Evolutionary conservation across 2,113 vertebrate species (phyloP).

Genomic region (Psittacus erithacus): DNA sequence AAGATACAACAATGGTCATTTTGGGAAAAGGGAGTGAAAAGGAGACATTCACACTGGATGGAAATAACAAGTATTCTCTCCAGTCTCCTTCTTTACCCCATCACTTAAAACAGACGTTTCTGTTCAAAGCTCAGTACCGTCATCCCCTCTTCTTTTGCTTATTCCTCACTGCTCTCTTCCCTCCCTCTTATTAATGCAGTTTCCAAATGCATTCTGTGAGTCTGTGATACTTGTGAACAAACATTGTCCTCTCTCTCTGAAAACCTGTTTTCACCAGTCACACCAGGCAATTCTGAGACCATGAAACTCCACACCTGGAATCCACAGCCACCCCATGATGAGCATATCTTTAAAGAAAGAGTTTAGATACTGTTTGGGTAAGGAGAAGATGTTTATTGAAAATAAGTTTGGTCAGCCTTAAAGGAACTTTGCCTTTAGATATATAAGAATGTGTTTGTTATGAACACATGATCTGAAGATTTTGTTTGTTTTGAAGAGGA

Average conservation of each 20-base stretch:
- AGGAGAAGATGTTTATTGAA: neutral
- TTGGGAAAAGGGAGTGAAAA: neutral
- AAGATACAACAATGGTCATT: accelerated
- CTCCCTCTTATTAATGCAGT: neutral
- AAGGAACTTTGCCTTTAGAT: constrained; percentile 13
- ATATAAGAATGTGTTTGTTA: neutral
- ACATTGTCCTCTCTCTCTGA: neutral
- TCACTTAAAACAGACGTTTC: neutral
- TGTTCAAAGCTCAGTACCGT: neutral
- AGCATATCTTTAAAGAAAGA: neutral
- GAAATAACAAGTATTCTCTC: neutral
- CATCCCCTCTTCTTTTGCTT: neutral
- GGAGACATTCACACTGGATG: accelerated
- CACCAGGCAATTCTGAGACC: neutral
- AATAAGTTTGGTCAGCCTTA: neutral
- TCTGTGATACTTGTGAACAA: neutral
- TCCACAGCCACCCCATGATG: accelerated
- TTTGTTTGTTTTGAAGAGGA: constrained; percentile 46
- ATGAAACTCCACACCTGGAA: neutral
- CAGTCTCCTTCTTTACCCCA: neutral
- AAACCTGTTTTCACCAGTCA: neutral
- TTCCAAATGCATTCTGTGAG: neutral
- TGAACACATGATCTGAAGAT: neutral
- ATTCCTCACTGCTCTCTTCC: neutral
- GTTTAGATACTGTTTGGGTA: neutral